A percentile compares a stretch with the other conserved stretches of the same genome.
These are phyloP conservation scores for Tokudaia muenninki DNA, from an alignment of 2,797 vertebrate genomes.

Conservation along the genomic window DNA sequence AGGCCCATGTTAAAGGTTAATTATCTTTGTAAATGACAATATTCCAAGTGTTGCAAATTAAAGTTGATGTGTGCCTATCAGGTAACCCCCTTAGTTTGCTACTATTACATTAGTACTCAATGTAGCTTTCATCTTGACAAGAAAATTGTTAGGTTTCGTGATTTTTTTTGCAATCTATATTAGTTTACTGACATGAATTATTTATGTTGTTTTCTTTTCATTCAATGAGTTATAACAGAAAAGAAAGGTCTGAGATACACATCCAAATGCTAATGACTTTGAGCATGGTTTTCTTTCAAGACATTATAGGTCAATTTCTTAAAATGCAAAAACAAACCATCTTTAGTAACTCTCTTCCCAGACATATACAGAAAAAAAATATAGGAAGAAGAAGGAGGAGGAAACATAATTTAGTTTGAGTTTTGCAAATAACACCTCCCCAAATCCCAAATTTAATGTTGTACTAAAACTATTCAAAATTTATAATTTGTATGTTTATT, in stretches of 20 bases:
- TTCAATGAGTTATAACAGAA: neutral
- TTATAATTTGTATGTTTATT: neutral
- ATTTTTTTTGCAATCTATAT: neutral
- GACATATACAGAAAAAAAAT: neutral
- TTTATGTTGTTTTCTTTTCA: neutral
- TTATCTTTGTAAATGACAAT: neutral
- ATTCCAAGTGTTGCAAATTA: neutral
- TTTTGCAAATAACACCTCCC: neutral
- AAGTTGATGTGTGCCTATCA: neutral
- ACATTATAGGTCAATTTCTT: neutral
- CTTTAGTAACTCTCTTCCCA: neutral
- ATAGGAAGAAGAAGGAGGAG: neutral
- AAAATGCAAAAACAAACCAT: neutral
- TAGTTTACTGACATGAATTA: neutral
- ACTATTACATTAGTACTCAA: neutral
- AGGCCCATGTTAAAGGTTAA: neutral
- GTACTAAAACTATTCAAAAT: neutral
- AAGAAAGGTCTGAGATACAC: neutral
- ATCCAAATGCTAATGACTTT: neutral
- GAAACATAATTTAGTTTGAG: neutral
- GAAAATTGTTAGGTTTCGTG: neutral
- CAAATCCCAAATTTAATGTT: neutral
- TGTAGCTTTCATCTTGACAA: neutral
- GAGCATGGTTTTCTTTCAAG: neutral
- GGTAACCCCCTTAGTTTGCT: neutral